phyloP scores from a whole-genome alignment of 1,140 invertebrate genomes.

The Centruroides sculpturatus region DNA sequence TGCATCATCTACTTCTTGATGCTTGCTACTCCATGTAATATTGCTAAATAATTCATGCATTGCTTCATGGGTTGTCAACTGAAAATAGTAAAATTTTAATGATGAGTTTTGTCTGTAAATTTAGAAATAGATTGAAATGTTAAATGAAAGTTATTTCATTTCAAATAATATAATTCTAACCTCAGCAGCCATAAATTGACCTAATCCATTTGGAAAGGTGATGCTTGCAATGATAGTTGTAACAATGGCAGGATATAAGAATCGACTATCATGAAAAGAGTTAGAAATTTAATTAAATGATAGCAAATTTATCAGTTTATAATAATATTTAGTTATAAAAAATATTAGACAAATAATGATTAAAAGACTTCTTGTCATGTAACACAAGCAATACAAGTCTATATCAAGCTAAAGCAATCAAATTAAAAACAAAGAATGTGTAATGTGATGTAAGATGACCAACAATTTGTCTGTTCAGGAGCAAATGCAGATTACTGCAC shows the following conservation, averaged over 20 bases:
- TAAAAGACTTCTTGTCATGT: background rate
- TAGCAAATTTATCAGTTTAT: background rate
- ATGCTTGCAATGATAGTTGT: constrained; percentile 63
- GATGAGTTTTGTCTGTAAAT: too few relatives aligned
- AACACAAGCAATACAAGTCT: background rate
- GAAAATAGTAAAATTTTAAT: constrained; percentile 3
- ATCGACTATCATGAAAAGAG: constrained; percentile 46
- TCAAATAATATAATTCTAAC: constrained; percentile 31
- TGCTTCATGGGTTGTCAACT: constrained; percentile 33
- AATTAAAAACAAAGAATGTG: too few relatives aligned
- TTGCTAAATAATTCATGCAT: constrained; percentile 83
- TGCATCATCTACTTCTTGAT: constrained; percentile 66
- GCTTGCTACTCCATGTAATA: constrained; percentile 75
- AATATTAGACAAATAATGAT: background rate
- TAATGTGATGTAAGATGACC: too few relatives aligned
- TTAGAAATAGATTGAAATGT: too few relatives aligned
- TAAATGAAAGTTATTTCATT: too few relatives aligned
- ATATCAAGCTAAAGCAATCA: background rate
- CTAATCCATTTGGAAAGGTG: constrained; percentile 70
- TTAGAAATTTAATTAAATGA: constrained; percentile 4
- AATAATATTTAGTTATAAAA: background rate
- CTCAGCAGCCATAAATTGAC: constrained; percentile 77
- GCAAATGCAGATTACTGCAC: too few relatives aligned
- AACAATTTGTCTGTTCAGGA: too few relatives aligned
- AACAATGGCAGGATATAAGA: constrained; percentile 77